Percentiles rank a stretch among this genome's conserved stretches.
Conservation (phyloP, 2,888 invertebrate species). For the Anagyrus pseudococci region DNA sequence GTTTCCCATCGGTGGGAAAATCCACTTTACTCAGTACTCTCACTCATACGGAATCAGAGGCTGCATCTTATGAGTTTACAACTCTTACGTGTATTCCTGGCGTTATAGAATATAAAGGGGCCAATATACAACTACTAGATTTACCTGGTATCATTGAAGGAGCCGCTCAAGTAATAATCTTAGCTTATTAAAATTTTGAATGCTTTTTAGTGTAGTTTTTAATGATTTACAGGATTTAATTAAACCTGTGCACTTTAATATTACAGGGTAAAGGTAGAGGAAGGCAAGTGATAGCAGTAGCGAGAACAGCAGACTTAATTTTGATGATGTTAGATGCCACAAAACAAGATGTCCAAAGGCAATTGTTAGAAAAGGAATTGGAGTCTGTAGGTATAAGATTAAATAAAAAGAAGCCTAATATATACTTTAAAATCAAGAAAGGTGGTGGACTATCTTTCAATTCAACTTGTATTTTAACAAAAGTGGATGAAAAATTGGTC, state of each 20-base stretch:
- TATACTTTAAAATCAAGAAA: constrained; percentile 97
- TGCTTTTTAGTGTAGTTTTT: not conserved
- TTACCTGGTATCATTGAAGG: constrained; percentile 99
- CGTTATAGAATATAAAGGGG: constrained; percentile 97
- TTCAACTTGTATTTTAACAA: constrained; percentile 91
- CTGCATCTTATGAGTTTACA: constrained; percentile 98
- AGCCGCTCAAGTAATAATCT: constrained; percentile 76
- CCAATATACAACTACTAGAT: constrained; percentile 97
- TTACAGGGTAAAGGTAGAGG: constrained; percentile 82
- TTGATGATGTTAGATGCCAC: constrained; percentile 99
- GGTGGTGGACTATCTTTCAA: constrained; percentile 97
- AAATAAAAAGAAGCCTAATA: constrained; percentile 94
- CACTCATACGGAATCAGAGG: constrained; percentile 96
- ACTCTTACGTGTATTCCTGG: constrained; percentile 99
- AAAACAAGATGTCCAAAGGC: constrained; percentile 94
- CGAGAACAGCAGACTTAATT: constrained; percentile 95
- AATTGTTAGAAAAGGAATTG: constrained; percentile 90
- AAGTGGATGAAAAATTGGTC: constrained; percentile 95
- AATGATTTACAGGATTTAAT: not conserved
- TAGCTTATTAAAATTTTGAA: not conserved
- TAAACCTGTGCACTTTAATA: not conserved
- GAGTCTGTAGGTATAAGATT: constrained; percentile 97
- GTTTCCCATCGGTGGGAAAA: constrained; percentile 98
- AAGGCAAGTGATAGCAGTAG: constrained; percentile 96
- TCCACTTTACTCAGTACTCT: constrained; percentile 94